These are phyloP conservation scores for Sinocyclocheilus anshuiensis DNA, from an alignment of 2,113 vertebrate genomes.

Conservation along the genomic window DNA sequence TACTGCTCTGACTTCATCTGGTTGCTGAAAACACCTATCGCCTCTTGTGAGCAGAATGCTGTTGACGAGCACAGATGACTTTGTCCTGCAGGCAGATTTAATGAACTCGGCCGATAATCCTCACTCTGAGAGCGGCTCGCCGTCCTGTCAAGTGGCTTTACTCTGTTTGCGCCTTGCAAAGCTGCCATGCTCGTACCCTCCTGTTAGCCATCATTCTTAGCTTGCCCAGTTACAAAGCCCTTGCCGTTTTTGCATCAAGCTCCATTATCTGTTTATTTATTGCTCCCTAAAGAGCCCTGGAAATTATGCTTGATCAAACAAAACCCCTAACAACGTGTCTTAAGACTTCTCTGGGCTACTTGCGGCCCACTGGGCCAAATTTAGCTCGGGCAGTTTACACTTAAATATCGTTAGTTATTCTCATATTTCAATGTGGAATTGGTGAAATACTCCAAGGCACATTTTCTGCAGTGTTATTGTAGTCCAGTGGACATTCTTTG, in stretches of 20 bases:
- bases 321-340: constrained; percentile 23
- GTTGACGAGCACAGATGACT: constrained; percentile 36
- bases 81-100: constrained; percentile 58
- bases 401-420: background rate
- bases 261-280: constrained; percentile 41
- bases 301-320: constrained; percentile 41
- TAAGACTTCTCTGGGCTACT: constrained; percentile 5
- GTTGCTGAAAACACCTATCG: constrained; percentile 8
- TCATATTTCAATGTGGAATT: background rate
- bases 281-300: constrained; percentile 13
- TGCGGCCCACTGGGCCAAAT: constrained; percentile 21
- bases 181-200: constrained; percentile 29
- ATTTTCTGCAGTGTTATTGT: background rate
- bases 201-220: constrained; percentile 17
- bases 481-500: background rate
- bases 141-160: constrained; percentile 43
- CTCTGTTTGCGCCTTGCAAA: constrained; percentile 31
- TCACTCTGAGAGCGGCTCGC: constrained; percentile 39
- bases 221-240: constrained; percentile 22
- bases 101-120: constrained; percentile 57
- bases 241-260: constrained; percentile 25
- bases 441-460: background rate
- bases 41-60: constrained; percentile 9
- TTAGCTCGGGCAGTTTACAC: background rate
- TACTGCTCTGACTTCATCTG: background rate